phyloP scores from a whole-genome alignment of 2,797 vertebrate genomes.

The Rhinophrynus dorsalis region DNA sequence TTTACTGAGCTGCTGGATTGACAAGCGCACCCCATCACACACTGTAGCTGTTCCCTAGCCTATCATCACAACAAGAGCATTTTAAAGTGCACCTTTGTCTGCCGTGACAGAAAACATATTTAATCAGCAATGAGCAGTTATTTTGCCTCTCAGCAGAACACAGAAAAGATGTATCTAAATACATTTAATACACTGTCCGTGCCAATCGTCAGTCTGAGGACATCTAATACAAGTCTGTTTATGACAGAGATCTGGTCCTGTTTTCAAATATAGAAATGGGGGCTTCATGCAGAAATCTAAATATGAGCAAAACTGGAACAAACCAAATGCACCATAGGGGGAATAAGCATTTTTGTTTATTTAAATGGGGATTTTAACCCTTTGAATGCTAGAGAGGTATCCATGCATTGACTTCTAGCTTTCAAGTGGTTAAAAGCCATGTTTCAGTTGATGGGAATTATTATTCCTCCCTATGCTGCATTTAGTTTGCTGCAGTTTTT shows the following conservation, averaged over 20 bases:
- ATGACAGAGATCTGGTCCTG: background rate
- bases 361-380: no score
- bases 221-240: background rate
- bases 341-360: no score
- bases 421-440: no score
- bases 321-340: no score
- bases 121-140: conserved; percentile 15
- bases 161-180: conserved; percentile 9
- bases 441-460: no score
- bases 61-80: conserved; percentile 47
- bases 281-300: no score
- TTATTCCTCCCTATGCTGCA: no score
- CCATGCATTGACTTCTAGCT: no score
- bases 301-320: no score
- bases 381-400: no score
- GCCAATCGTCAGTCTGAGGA: background rate
- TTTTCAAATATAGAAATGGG: no score
- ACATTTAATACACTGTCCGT: conserved; percentile 9
- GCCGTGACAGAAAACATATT: conserved; percentile 35
- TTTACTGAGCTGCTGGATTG: conserved; percentile 45
- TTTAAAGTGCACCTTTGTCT: conserved; percentile 39
- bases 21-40: conserved; percentile 28
- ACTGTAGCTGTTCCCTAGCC: conserved; percentile 40
- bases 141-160: conserved; percentile 16
- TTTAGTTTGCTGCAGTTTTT: no score